Base-by-base conservation (phyloP, 2,797 vertebrate species). In the Sardinella longiceps region DNA sequence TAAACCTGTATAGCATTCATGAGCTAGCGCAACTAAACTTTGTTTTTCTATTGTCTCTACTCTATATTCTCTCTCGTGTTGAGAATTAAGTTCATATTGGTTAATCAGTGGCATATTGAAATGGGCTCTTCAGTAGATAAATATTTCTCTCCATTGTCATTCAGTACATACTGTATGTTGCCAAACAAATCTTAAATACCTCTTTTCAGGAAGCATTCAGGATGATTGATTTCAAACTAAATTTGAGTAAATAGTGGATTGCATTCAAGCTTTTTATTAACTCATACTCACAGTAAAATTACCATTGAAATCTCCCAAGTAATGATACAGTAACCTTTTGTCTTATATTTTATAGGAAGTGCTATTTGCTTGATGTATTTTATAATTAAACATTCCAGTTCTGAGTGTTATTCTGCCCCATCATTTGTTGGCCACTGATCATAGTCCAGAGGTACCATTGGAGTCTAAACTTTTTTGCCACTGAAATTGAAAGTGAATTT, bases 181-280 rank as follows among this genome's bases (percentile, higher is more conserved):
- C 37, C 70, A 77, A 70, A 77, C 70, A 23, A 6, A 43, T 77
- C 70, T 77, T 77, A 18, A 77, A 77, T 77, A 77, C 37, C 37
- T 43, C 70, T 43, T 43, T 33, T 39, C 18, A 77, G 23, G n/a
- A 77, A 39, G 37, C 70, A 39, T 39, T 43, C 28, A 39, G 1
- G 37, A 77, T 37, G 23, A 39, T 15, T 37, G 70, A 77, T 77
- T 43, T 5, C 39, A 14, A 77, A 37, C 70, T 4, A 23, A 20
- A 77, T 39, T 14, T 15, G 3, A 33, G 6, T 33, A 37, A 25
- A 20, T 2, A 53, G 9, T 53, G 18, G 15, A 5, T 53, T 51
- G 11, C 11, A 15, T 56, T 56, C 53, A 56, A 56, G 53, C 20
- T 18, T 56, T 63, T 60, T 6, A n/a, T n/a, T n/a, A n/a, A n/a